phyloP scores from a whole-genome alignment of 2,797 vertebrate genomes.

The Lateolabrax maculatus region DNA sequence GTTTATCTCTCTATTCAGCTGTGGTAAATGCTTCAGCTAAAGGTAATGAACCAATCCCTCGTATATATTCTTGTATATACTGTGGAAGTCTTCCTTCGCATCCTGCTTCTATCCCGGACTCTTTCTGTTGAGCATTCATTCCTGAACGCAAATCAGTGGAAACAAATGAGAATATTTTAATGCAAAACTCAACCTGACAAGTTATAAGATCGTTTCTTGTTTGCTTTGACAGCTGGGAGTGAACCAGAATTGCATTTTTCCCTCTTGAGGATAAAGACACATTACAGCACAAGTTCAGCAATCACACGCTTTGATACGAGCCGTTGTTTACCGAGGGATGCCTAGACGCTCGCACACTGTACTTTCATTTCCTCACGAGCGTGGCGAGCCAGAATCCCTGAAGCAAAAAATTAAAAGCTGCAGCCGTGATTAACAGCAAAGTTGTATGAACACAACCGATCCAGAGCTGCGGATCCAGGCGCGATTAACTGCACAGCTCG shows the following conservation, averaged over 20 bases:
- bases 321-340: slow-evolving; percentile 37
- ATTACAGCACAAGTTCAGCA: slow-evolving; percentile 15
- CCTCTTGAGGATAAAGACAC: slow-evolving; percentile 7
- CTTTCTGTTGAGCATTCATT: neutral
- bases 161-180: slow-evolving; percentile 19
- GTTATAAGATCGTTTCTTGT: slow-evolving; percentile 23
- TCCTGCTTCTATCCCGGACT: neutral
- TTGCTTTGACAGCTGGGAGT: slow-evolving; percentile 11
- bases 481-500: slow-evolving; percentile 4
- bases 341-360: slow-evolving; percentile 9
- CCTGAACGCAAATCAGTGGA: slow-evolving; percentile 16
- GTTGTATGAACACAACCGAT: slow-evolving; percentile 5
- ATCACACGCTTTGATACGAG: slow-evolving; percentile 21
- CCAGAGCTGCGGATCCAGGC: slow-evolving; percentile 18
- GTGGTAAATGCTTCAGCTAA: neutral
- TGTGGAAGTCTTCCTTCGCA: neutral
- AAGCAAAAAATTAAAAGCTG: slow-evolving; percentile 60
- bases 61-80: neutral
- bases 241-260: slow-evolving; percentile 17
- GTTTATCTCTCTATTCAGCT: slow-evolving; percentile 40
- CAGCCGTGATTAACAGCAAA: slow-evolving; percentile 42
- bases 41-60: neutral
- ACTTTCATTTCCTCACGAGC: slow-evolving; percentile 55
- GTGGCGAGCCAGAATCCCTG: slow-evolving; percentile 37
- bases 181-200: slow-evolving; percentile 3